Percentiles rank a stretch among this genome's conserved stretches.
Conservation (phyloP, 2,113 vertebrate genomes). For the Dipodomys stephensi region DNA sequence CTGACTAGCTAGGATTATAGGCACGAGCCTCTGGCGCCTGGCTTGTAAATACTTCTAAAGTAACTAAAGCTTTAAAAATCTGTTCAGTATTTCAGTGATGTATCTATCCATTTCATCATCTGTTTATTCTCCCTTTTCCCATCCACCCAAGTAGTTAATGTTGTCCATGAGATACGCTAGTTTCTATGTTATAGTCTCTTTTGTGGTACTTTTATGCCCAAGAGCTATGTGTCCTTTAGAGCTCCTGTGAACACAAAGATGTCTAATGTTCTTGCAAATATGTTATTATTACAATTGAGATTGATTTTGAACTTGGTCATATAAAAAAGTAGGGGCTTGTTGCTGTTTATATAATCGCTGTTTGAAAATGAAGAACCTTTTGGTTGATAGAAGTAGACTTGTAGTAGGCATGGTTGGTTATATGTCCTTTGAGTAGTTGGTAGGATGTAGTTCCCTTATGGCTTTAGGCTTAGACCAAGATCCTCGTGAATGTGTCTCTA, state of each 20-base stretch:
- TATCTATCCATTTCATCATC: background rate
- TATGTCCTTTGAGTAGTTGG: background rate
- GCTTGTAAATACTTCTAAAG: constrained; percentile 21
- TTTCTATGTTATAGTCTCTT: background rate
- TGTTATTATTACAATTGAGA: constrained; percentile 12
- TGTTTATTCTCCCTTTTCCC: background rate
- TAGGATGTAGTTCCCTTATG: background rate
- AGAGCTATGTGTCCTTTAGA: background rate
- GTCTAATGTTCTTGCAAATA: background rate
- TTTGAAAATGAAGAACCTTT: constrained; percentile 32
- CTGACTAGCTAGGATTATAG: too few relatives aligned
- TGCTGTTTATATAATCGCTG: background rate
- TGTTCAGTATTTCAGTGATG: background rate
- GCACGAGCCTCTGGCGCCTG: too few relatives aligned
- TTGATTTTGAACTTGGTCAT: constrained; percentile 19
- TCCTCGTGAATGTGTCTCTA: background rate
- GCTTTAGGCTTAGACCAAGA: background rate
- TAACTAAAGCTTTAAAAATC: constrained; percentile 17
- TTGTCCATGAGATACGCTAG: background rate
- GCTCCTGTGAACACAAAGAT: background rate
- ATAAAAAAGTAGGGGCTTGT: background rate
- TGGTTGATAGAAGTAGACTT: constrained; percentile 13
- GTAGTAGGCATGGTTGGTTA: background rate
- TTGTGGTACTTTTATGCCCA: background rate
- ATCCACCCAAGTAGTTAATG: background rate